Evolutionary conservation across 2,888 invertebrate species (phyloP), one percentile per base, ranked within the genome.

Genomic region (Cataglyphis livida): DNA sequence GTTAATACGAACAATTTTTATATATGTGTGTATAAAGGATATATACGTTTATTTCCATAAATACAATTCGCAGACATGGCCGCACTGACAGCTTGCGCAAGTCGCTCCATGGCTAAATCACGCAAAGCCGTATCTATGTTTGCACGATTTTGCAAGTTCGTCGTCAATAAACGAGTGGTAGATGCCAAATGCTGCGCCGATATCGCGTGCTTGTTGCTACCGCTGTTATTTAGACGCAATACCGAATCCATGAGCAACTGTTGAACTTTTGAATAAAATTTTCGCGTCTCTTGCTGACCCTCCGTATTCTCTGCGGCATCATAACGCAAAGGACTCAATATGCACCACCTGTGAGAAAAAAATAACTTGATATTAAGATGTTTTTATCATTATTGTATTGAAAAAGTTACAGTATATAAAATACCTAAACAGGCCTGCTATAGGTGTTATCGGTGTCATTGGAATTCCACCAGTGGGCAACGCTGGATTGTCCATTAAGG

Each of bases 11-110:
- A 25, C 25, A 25, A 25, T 25, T 25, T 25, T 25, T 25, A 25
- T 35, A 32, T 32, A 21, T 41, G 21, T 70, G 7, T 32, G 10
- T 25, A 9, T 25, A 28, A 32, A 1, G 70, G 79, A 91, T 89
- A 90, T 92, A n/a, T 92, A 95, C 97, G 97, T 88, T 97, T 96
- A 93, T 97, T 98, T 35, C 98, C 98, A 93, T 97, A 97, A 64
- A 98, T 96, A 93, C 97, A 97, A 84, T 97, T 97, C 38, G 97
- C 96, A 25, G 97, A 96, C 48, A 98, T 95, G 0, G 97, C 97
- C 18, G 98, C 97, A 94, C 98, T 98, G 0, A 98, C 96, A 0
- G 98, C 96, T 93, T 98, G 98, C 0, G 98, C 97, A 88, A 98
- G 96, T 91, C 98, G 95, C 93, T 98, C 98, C 84, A 98, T 91